phyloP scores from a whole-genome alignment of 2,888 invertebrate genomes.

The Drosophila histrio region DNA sequence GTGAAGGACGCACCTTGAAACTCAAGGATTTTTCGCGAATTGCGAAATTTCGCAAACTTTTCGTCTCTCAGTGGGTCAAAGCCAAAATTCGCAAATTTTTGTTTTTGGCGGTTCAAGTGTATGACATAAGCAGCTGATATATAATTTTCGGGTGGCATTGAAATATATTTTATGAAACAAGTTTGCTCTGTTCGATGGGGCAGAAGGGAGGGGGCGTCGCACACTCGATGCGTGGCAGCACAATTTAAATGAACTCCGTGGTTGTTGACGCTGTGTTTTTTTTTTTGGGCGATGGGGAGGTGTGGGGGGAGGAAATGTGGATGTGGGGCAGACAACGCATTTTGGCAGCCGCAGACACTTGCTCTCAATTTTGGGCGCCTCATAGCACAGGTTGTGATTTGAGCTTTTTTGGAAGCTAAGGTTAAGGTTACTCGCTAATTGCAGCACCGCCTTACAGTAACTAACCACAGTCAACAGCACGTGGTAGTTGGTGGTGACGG shows the following conservation, averaged over 20 bases:
- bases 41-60: constrained; percentile 68
- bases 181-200: constrained; percentile 14
- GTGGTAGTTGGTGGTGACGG: constrained; percentile 15
- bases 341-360: constrained; percentile 60
- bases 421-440: constrained; percentile 80
- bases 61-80: constrained; percentile 58
- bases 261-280: constrained; percentile 2
- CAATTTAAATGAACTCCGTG: constrained; percentile 66
- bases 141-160: constrained; percentile 61
- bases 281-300: background rate
- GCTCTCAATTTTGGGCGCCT: constrained; percentile 78
- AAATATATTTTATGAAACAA: constrained; percentile 36
- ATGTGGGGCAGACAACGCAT: constrained; percentile 38
- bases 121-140: constrained; percentile 53
- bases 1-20: constrained; percentile 81
- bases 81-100: constrained; percentile 43
- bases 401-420: constrained; percentile 84
- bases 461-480: constrained; percentile 68
- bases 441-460: constrained; percentile 41
- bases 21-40: constrained; percentile 76
- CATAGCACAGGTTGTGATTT: constrained; percentile 81
- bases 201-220: background rate
- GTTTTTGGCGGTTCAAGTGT: constrained; percentile 15
- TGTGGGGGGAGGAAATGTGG: background rate
- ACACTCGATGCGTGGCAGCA: constrained; percentile 51